Percentiles rank a stretch among this genome's conserved stretches.
phyloP scores from a whole-genome alignment of 1,140 invertebrate genomes.

The Nixonia krombeini region DNA sequence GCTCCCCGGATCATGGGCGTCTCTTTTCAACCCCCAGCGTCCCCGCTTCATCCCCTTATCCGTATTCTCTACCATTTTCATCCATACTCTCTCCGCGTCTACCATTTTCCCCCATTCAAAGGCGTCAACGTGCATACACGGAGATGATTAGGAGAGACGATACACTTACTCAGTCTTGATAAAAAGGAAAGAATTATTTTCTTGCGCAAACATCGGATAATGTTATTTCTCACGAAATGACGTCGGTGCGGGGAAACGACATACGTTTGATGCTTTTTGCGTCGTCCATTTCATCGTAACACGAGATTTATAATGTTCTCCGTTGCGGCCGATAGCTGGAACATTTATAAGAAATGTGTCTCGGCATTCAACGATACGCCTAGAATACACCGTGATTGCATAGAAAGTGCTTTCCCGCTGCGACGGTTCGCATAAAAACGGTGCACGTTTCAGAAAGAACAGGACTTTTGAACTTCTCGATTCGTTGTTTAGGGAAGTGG shows the following conservation, averaged over 20 bases:
- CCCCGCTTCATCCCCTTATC: too few relatives aligned
- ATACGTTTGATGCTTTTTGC: neutral
- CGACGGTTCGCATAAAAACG: slow-evolving; percentile 6
- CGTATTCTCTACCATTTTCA: neutral
- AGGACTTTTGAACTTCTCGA: neutral
- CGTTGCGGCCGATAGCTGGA: neutral
- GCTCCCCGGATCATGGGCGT: slow-evolving; percentile 5
- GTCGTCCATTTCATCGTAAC: slow-evolving; percentile 14
- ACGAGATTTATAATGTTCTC: slow-evolving; percentile 22
- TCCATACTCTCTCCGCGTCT: neutral
- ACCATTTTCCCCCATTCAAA: neutral
- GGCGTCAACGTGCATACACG: too few relatives aligned
- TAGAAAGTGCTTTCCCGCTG: slow-evolving; percentile 12
- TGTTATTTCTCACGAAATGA: too few relatives aligned
- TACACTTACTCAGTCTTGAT: too few relatives aligned
- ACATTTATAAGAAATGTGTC: slow-evolving; percentile 3
- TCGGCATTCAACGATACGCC: slow-evolving; percentile 1
- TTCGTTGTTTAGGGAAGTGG: too few relatives aligned
- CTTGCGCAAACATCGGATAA: too few relatives aligned
- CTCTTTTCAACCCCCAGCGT: slow-evolving; percentile 7
- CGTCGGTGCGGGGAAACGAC: too few relatives aligned
- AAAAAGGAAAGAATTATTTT: too few relatives aligned
- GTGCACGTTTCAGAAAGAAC: slow-evolving; percentile 3
- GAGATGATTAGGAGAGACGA: too few relatives aligned
- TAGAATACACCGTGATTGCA: slow-evolving; percentile 10